Percentiles rank a stretch among this genome's conserved stretches.
phyloP scores from a whole-genome alignment of 2,888 invertebrate genomes.

The Trichacis sp. region DNA sequence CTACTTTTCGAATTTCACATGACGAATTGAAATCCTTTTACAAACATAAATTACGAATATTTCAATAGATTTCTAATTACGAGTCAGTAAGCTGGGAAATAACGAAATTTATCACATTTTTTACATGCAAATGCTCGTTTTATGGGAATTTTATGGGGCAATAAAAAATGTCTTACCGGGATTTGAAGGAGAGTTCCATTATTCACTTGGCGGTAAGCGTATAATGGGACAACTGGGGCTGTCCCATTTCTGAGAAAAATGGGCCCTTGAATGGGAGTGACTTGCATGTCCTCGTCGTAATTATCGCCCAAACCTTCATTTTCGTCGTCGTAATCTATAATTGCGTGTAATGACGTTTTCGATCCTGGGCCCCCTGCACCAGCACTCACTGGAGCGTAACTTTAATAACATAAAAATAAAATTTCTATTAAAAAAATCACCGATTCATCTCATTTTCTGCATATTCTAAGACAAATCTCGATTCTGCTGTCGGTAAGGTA shows the following conservation, averaged over 20 bases:
- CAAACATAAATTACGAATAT: too few relatives aligned
- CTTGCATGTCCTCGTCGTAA: slow-evolving; percentile 70
- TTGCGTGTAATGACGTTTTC: slow-evolving; percentile 79
- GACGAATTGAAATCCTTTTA: too few relatives aligned
- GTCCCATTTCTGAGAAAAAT: slow-evolving; percentile 86
- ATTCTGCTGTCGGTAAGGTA: too few relatives aligned
- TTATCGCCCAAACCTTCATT: slow-evolving; percentile 75
- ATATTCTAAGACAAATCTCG: too few relatives aligned
- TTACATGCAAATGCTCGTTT: too few relatives aligned
- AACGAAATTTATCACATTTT: too few relatives aligned
- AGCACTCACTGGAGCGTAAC: slow-evolving; percentile 64
- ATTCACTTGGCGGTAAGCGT: slow-evolving; percentile 85
- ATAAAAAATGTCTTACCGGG: slow-evolving; percentile 78
- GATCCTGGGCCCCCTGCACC: slow-evolving; percentile 56
- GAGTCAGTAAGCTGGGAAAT: too few relatives aligned
- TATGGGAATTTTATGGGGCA: background rate
- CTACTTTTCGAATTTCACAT: too few relatives aligned
- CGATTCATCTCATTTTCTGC: too few relatives aligned
- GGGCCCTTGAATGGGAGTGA: slow-evolving; percentile 90
- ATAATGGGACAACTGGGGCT: slow-evolving; percentile 88
- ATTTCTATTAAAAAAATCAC: too few relatives aligned
- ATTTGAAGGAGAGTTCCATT: slow-evolving; percentile 91
- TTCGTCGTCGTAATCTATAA: slow-evolving; percentile 74
- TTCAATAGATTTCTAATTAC: too few relatives aligned
- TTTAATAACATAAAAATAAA: slow-evolving; percentile 26